Evolutionary conservation across 2,888 invertebrate species (phyloP).

Genomic region (Ochropacha duplaris): DNA sequence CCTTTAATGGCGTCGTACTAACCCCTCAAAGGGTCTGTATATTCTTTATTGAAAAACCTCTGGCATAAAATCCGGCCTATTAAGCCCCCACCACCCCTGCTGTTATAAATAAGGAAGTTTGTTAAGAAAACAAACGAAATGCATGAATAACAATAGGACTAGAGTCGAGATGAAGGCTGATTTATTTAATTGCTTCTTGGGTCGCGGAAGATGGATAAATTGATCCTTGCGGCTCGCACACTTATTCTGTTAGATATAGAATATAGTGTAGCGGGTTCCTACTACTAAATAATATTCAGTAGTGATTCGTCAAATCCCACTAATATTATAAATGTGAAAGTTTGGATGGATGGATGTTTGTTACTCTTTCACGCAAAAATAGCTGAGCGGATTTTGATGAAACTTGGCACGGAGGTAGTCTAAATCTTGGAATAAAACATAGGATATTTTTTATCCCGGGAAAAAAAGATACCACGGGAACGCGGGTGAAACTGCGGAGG

Average conservation of each 20-base stretch:
- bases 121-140: conserved; percentile 48
- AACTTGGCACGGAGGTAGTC: too few relatives aligned
- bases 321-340: too few relatives aligned
- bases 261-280: too few relatives aligned
- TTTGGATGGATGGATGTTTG: too few relatives aligned
- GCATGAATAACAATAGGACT: conserved; percentile 52
- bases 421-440: too few relatives aligned
- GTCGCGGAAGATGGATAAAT: conserved; percentile 15
- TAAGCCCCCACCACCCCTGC: conserved; percentile 6
- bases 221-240: conserved; percentile 8
- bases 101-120: conserved; percentile 48
- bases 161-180: conserved; percentile 26
- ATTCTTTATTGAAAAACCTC: conserved; percentile 19
- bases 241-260: neutral
- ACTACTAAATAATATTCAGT: too few relatives aligned
- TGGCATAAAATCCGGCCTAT: conserved; percentile 7
- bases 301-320: too few relatives aligned
- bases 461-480: too few relatives aligned
- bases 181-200: conserved; percentile 34
- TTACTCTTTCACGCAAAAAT: too few relatives aligned
- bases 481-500: too few relatives aligned
- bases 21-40: conserved; percentile 9
- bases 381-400: too few relatives aligned
- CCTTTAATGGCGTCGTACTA: conserved; percentile 1
- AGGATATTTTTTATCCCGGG: too few relatives aligned